Evolutionary conservation across 2,888 invertebrate genomes (phyloP), one percentile per base, ranked within the genome.

Genomic region (Caenorhabditis sp.): DNA sequence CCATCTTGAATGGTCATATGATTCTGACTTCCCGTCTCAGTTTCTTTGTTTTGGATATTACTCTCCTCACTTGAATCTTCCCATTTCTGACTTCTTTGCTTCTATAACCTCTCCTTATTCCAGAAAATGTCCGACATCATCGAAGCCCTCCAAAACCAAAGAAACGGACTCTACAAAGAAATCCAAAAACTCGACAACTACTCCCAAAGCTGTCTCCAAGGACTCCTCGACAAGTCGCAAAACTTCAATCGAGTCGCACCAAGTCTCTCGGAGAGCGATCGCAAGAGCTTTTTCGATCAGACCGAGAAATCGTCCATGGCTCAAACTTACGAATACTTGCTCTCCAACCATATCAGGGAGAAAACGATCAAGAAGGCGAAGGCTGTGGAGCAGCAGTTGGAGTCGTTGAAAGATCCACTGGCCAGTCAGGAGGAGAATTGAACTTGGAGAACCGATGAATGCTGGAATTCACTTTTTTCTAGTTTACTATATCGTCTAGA

Each of bases 161-260:
- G 26, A 6, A 0, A 24, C 44, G 26, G 14, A 8, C 35, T 69
- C 41, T 12, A 35, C 35, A 2, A 10, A 5, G 70, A 70, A 41
- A 41, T 70, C 44, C 28, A 70, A 56, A 58, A 26, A 28, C 58
- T 70, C n/a, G 38, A 47, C 10, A 41, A 10, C 7, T 35, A 38
- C 10, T 35, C 35, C n/a, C 41, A 59, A 31, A 38, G 51, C 16
- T 76, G 69, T 41, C 76, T 76, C 41, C 76, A 41, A 26, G 61
- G 61, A 59, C 35, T 76, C 38, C 22, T 49, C 19, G 16, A 61
- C 26, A 24, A 19, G 19, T 68, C 59, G n/a, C 22, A 16, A n/a
- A 0, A 22, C 0, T 76, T 76, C 51, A 68, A 69, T 24, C 44
- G 19, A 26, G 26, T 31, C 2, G 26, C 41, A 7, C 4, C 58